Conservation (phyloP, 2,113 vertebrate genomes). For the Chascanopsetta lugubris region DNA sequence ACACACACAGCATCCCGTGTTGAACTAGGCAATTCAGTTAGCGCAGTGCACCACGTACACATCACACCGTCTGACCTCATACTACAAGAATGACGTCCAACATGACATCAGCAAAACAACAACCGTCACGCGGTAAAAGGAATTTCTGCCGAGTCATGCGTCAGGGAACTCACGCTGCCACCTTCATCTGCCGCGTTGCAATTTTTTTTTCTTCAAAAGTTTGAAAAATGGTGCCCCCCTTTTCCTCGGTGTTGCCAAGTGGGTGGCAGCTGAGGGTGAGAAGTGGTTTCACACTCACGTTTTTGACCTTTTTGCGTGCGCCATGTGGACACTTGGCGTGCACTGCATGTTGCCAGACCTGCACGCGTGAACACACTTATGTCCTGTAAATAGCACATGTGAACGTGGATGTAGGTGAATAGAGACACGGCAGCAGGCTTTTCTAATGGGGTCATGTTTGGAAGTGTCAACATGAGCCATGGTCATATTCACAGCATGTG, state of each 20-base stretch:
- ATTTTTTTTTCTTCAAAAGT: neutral
- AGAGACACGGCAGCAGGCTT: neutral
- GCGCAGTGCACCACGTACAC: neutral
- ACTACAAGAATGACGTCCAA: neutral
- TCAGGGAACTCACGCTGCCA: too few relatives aligned
- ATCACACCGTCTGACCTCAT: neutral
- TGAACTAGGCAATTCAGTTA: neutral
- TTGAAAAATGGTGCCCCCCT: too few relatives aligned
- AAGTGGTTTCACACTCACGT: neutral
- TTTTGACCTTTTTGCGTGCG: neutral
- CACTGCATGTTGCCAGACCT: neutral
- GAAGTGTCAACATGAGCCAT: neutral
- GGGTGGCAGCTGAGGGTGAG: too few relatives aligned
- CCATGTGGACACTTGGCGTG: neutral
- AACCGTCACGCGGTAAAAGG: neutral
- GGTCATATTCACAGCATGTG: neutral
- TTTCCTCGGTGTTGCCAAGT: too few relatives aligned
- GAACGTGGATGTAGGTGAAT: neutral
- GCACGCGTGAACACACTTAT: neutral
- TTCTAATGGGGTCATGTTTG: neutral
- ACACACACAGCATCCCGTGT: constrained; percentile 18
- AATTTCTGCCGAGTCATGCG: too few relatives aligned
- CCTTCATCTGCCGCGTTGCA: too few relatives aligned
- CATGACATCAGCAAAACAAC: neutral
- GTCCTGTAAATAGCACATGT: neutral